Conservation (phyloP, 1,140 invertebrate species). For the Hirudo medicinalis region DNA sequence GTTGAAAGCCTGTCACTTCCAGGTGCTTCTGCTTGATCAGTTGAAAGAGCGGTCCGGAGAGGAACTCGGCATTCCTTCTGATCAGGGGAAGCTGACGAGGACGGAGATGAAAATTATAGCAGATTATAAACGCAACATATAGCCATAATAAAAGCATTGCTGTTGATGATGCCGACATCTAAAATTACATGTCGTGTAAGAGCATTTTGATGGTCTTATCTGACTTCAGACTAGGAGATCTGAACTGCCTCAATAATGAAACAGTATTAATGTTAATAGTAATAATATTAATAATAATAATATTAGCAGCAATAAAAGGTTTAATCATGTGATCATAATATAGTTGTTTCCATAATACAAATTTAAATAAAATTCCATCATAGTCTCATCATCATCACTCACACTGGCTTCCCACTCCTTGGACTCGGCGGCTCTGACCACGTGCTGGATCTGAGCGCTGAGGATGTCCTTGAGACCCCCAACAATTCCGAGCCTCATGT, state of each 20-base stretch:
- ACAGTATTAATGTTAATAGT: neutral
- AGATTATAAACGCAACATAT: too few species aligned
- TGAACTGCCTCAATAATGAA: too few species aligned
- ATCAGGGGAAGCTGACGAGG: neutral
- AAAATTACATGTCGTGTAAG: neutral
- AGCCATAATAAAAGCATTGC: too few species aligned
- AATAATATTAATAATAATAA: too few species aligned
- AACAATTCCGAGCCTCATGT: slow-evolving; percentile 38
- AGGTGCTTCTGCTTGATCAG: slow-evolving; percentile 1
- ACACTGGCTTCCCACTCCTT: too few species aligned
- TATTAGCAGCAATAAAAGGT: too few species aligned
- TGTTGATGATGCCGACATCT: too few species aligned
- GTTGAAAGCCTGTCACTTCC: neutral
- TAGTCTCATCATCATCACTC: too few species aligned
- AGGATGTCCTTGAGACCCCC: neutral
- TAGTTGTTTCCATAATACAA: too few species aligned
- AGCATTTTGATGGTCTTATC: neutral
- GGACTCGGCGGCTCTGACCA: neutral
- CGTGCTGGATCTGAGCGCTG: neutral
- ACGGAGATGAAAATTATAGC: neutral
- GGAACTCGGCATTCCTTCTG: slow-evolving; percentile 5
- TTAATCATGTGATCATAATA: too few species aligned
- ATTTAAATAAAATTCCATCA: too few species aligned
- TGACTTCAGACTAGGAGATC: neutral
- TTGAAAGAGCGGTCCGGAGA: neutral